Percentiles rank a stretch among this genome's conserved stretches.
These are phyloP conservation scores for Pleuronectes platessa DNA, from an alignment of 2,113 vertebrate genomes.

Conservation along the genomic window DNA sequence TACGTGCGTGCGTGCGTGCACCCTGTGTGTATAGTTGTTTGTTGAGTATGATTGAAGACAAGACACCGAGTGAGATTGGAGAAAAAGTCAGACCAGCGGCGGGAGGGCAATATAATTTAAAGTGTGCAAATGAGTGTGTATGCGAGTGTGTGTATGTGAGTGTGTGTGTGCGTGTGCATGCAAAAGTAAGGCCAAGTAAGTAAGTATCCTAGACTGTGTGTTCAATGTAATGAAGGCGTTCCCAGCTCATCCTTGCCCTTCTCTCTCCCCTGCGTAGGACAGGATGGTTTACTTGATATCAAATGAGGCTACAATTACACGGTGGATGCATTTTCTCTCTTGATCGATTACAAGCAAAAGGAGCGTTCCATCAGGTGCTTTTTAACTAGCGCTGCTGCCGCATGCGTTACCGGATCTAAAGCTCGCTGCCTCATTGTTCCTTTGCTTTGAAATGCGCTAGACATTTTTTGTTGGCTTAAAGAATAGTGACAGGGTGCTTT, in stretches of 20 bases:
- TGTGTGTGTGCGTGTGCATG: constrained; percentile 11
- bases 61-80: constrained; percentile 54
- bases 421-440: constrained; percentile 12
- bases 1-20: constrained; percentile 22
- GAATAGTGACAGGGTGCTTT: not conserved
- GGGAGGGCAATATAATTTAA: constrained; percentile 47
- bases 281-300: constrained; percentile 71
- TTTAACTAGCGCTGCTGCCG: constrained; percentile 41
- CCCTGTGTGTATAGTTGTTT: constrained; percentile 38
- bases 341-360: constrained; percentile 73
- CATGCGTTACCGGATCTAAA: constrained; percentile 17
- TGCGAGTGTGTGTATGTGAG: constrained; percentile 14
- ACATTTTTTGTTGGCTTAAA: constrained; percentile 6
- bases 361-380: constrained; percentile 62
- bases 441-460: constrained; percentile 23
- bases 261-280: constrained; percentile 45
- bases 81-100: constrained; percentile 41
- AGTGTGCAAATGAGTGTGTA: constrained; percentile 36
- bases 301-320: constrained; percentile 75
- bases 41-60: constrained; percentile 66
- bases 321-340: constrained; percentile 59
- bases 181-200: constrained; percentile 15
- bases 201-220: constrained; percentile 27
- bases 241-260: constrained; percentile 43
- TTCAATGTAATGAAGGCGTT: constrained; percentile 64